Evolutionary conservation across 2,888 invertebrate genomes (phyloP).

Genomic region (Melieria omissa): DNA sequence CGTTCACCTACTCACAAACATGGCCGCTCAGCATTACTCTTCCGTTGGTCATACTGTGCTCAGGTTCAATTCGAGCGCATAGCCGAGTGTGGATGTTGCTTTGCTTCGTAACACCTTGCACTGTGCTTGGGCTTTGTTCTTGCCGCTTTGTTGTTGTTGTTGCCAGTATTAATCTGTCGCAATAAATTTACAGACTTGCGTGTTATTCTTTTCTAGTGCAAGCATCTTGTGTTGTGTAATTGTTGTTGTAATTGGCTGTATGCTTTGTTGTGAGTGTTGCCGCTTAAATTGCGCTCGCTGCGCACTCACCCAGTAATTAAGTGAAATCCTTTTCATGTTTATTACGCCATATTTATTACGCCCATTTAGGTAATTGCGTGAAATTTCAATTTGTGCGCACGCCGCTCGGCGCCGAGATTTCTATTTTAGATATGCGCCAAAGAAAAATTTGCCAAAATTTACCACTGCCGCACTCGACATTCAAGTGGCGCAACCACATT

Average conservation of each 20-base stretch:
- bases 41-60: neutral
- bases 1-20: no score
- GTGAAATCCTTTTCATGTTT: conserved; percentile 39
- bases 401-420: conserved; percentile 12
- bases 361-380: conserved; percentile 32
- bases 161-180: conserved; percentile 24
- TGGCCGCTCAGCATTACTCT: no score
- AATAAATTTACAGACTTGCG: conserved; percentile 28
- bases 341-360: conserved; percentile 37
- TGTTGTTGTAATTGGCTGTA: conserved; percentile 1
- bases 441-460: conserved; percentile 8
- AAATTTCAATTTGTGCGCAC: conserved; percentile 30
- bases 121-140: no score
- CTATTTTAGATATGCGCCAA: neutral
- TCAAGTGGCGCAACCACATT: no score
- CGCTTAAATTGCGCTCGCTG: neutral
- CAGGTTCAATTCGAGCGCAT: neutral
- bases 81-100: neutral
- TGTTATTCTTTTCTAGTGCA: conserved; percentile 9
- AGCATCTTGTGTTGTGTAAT: neutral
- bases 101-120: neutral
- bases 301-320: conserved; percentile 26
- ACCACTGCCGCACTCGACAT: no score
- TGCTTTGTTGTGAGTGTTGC: conserved; percentile 2
- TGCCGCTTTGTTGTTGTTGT: conserved; percentile 1